phyloP scores from a whole-genome alignment of 1,140 invertebrate species.

The Leptestheria dahalacensis region DNA sequence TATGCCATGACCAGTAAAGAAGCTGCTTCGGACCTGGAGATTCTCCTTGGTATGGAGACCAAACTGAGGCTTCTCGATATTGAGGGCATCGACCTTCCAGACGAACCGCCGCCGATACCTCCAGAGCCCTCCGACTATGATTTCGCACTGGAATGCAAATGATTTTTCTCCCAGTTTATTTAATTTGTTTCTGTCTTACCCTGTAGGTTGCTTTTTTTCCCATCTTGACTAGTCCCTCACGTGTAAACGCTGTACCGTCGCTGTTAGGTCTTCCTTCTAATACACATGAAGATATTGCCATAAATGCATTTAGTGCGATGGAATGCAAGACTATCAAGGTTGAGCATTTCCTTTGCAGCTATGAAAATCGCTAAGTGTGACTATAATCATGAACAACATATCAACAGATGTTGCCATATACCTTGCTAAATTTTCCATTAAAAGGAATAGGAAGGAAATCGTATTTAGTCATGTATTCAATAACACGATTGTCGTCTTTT shows the following conservation, averaged over 20 bases:
- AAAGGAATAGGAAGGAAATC: no score
- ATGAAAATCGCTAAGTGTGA: no score
- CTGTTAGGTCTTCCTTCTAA: neutral
- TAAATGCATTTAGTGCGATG: no score
- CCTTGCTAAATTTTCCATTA: no score
- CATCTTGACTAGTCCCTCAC: neutral
- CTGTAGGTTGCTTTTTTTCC: neutral
- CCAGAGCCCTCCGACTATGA: slow-evolving; percentile 74
- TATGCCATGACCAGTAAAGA: slow-evolving; percentile 80
- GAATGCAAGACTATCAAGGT: no score
- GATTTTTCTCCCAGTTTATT: neutral
- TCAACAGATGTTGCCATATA: no score
- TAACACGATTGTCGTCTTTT: no score
- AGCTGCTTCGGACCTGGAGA: slow-evolving; percentile 76
- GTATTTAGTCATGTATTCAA: no score
- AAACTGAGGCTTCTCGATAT: slow-evolving; percentile 83
- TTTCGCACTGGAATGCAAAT: slow-evolving; percentile 38
- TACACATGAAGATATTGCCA: no score
- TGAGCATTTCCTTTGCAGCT: no score
- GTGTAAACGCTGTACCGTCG: neutral
- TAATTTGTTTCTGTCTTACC: neutral
- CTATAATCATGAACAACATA: no score
- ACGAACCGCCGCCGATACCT: slow-evolving; percentile 78
- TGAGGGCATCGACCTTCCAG: slow-evolving; percentile 86
- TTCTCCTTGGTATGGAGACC: slow-evolving; percentile 87